Percentiles rank a stretch among this genome's conserved stretches.
Conservation (phyloP, 2,888 invertebrate species). For the Luffia ferchaultella region DNA sequence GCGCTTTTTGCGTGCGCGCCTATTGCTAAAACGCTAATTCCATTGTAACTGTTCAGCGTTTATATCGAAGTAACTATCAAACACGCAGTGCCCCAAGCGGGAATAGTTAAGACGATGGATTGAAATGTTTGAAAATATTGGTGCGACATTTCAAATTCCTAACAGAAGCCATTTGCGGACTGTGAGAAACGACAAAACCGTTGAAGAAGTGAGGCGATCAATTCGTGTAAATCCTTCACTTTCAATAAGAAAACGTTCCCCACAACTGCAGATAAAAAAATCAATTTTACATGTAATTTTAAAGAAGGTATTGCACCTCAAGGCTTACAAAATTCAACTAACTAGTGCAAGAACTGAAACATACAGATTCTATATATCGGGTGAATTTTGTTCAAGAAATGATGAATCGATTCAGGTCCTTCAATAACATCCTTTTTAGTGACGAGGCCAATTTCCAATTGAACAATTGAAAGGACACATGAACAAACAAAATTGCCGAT, state of each 20-base stretch:
- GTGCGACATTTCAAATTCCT: constrained; percentile 15
- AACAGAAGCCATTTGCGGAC: constrained; percentile 9
- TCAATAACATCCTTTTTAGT: no score
- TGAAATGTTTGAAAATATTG: no score
- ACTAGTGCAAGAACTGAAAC: constrained; percentile 5
- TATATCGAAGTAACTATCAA: no score
- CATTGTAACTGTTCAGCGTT: no score
- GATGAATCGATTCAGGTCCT: constrained; percentile 1
- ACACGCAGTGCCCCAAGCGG: no score
- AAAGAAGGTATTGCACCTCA: constrained; percentile 7
- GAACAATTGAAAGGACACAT: no score
- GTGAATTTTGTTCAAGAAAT: not conserved
- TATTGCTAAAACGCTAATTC: no score
- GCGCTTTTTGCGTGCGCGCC: no score
- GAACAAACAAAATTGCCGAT: no score
- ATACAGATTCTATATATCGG: not conserved
- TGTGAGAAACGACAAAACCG: constrained; percentile 9
- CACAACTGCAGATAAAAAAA: constrained; percentile 17
- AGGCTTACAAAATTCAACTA: constrained; percentile 5
- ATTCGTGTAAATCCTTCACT: constrained; percentile 17
- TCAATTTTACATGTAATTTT: constrained; percentile 15
- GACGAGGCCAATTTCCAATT: no score
- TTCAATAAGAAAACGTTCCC: constrained; percentile 15
- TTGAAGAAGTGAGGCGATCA: constrained; percentile 9
- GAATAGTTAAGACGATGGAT: no score